Evolutionary conservation across 2,113 vertebrate genomes (phyloP), one percentile per base, ranked within the genome.

Genomic region (Pelodiscus sinensis): DNA sequence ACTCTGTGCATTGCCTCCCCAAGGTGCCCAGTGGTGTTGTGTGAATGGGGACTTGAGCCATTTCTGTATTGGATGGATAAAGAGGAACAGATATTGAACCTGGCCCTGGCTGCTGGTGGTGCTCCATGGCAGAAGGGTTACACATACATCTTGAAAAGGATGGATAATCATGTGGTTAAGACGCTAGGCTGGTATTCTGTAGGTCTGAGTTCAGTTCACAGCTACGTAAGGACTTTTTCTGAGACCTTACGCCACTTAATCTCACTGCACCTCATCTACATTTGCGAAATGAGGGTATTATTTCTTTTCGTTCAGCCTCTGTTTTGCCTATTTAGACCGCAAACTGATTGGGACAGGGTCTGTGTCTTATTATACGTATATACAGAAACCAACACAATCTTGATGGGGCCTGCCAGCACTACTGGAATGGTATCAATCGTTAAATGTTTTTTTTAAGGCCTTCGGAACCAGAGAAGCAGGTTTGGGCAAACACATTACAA

Each of bases 121-220:
- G 44, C 44, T 44, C 44, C 44, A 44, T 44, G 44, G 44, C 44
- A 44, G 44, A 44, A 44, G 44, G 44, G 44, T 44, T 44, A 44
- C 44, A 44, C 44, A 44, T 44, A 44, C 44, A 44, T 44, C 44
- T 44, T 88, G 31, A 85, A 94, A 71, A 50, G 35, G 60, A 27
- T 71, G 1, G 0, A 65, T 31, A 27, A 85, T 62, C 52, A 50
- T 62, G 77, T 0, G 0, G 51, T 90, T 84, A 50, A 81, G 90
- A 55, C 80, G 78, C 6, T 16, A 52, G 6, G 22, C 85, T 75
- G 25, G 50, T 73, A 57, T 51, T 65, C 88, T 80, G 54, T 77
- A 90, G 62, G 54, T 85, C 86, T 86, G 84, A 24, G 56, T 85
- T 56, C 15, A 6, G 5, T 38, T 31, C 73, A 22, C 88, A 90